These are phyloP conservation scores for Coccyzus lansbergi DNA, from an alignment of 2,797 vertebrate species.

Conservation along the genomic window DNA sequence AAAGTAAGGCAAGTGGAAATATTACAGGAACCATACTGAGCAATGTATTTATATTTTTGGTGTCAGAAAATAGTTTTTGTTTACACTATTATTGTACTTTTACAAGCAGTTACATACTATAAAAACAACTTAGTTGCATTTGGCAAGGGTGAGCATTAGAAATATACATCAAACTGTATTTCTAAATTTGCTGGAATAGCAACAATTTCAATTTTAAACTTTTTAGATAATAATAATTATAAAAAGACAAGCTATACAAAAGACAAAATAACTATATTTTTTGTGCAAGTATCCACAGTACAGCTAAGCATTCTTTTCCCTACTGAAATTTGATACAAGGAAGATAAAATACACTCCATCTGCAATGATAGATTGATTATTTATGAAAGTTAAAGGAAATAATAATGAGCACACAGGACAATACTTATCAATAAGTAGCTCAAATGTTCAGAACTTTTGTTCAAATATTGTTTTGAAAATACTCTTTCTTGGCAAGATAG, in stretches of 20 bases:
- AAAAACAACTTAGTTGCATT: not conserved
- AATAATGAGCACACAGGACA: not conserved
- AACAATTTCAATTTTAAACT: not conserved
- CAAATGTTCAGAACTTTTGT: not conserved
- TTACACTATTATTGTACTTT: not conserved
- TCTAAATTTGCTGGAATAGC: not conserved
- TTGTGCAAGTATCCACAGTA: not conserved
- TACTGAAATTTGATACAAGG: not conserved
- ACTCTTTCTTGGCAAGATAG: not conserved
- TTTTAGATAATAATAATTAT: not conserved
- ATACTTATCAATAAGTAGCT: not conserved
- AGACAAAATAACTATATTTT: not conserved
- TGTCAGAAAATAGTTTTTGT: not conserved
- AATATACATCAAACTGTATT: too few relatives aligned
- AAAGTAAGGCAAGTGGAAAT: not conserved
- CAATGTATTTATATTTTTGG: not conserved
- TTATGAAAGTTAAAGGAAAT: not conserved
- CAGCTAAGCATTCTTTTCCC: not conserved
- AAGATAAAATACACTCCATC: not conserved
- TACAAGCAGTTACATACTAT: not conserved
- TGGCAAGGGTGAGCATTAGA: accelerated
- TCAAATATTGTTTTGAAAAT: not conserved
- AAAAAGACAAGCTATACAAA: not conserved
- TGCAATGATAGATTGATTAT: not conserved
- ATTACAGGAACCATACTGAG: not conserved